Evolutionary conservation across 2,888 invertebrate genomes (phyloP).

Genomic region (Phalangium opilio): DNA sequence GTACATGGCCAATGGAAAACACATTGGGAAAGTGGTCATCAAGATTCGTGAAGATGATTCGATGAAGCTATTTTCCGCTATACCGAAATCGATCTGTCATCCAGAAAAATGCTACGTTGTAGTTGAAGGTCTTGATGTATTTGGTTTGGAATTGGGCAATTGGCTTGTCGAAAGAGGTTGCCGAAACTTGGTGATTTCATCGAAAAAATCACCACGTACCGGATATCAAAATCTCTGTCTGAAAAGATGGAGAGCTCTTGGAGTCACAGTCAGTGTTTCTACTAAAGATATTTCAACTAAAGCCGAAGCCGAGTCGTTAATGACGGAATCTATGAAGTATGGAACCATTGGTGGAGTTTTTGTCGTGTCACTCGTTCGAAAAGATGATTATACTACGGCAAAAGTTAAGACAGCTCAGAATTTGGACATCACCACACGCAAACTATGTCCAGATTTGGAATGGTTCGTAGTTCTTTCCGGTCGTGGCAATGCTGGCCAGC

Average conservation of each 20-base stretch:
- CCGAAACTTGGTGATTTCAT: slow-evolving; percentile 64
- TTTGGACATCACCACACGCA: slow-evolving; percentile 62
- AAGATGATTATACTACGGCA: too few relatives aligned
- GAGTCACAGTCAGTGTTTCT: slow-evolving; percentile 49
- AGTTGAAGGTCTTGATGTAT: slow-evolving; percentile 75
- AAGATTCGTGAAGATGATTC: slow-evolving; percentile 94
- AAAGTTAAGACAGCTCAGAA: slow-evolving; percentile 68
- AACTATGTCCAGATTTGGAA: slow-evolving; percentile 56
- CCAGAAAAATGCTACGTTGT: slow-evolving; percentile 38
- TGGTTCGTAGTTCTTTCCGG: slow-evolving; percentile 95
- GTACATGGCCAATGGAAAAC: slow-evolving; percentile 40
- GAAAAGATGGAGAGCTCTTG: slow-evolving; percentile 45
- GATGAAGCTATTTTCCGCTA: slow-evolving; percentile 45
- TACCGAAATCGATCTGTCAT: slow-evolving; percentile 62
- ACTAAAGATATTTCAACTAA: slow-evolving; percentile 52
- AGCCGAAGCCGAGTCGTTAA: slow-evolving; percentile 50
- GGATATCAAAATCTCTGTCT: slow-evolving; percentile 84
- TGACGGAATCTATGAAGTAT: slow-evolving; percentile 47
- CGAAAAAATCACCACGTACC: slow-evolving; percentile 71
- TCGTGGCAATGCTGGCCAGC: slow-evolving; percentile 86
- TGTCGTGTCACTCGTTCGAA: slow-evolving; percentile 67
- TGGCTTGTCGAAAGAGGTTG: slow-evolving; percentile 84
- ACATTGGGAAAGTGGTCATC: too few relatives aligned
- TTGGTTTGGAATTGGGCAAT: slow-evolving; percentile 80
- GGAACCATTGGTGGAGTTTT: slow-evolving; percentile 74